phyloP scores from a whole-genome alignment of 2,888 invertebrate genomes.

The Hydrotaea diabolus region DNA sequence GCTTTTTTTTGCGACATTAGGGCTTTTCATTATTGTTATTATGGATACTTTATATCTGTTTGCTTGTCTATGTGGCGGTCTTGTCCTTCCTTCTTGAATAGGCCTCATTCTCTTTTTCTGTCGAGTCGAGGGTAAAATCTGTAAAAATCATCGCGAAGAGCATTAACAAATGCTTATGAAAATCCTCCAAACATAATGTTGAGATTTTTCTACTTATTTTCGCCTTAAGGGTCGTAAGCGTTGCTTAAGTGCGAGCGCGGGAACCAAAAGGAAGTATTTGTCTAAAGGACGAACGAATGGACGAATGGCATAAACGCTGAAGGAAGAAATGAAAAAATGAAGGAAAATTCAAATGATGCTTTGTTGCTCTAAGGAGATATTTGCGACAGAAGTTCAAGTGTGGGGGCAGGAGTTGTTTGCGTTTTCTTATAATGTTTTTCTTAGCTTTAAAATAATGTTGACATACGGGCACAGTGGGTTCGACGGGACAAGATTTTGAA shows the following conservation, averaged over 20 bases:
- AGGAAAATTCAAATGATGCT: conserved; percentile 79
- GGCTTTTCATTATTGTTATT: conserved; percentile 80
- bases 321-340: conserved; percentile 8
- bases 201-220: conserved; percentile 50
- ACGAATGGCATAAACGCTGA: conserved; percentile 12
- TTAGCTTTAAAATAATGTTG: neutral
- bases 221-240: conserved; percentile 52
- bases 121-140: conserved; percentile 48
- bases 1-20: conserved; percentile 73
- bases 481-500: neutral
- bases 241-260: conserved; percentile 2
- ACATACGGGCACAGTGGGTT: neutral
- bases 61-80: conserved; percentile 14
- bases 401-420: neutral
- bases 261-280: conserved; percentile 47
- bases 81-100: conserved; percentile 70
- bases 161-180: conserved; percentile 79
- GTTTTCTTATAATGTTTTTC: neutral
- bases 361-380: conserved; percentile 15
- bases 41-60: conserved; percentile 70
- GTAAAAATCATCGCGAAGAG: conserved; percentile 68
- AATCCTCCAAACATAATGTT: conserved; percentile 52
- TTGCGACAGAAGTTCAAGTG: neutral
- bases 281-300: conserved; percentile 41
- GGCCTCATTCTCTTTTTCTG: too few species aligned